Percentiles rank a stretch among this genome's conserved stretches.
Conservation (phyloP, 2,113 vertebrate species). For the Hydropotes inermis region DNA sequence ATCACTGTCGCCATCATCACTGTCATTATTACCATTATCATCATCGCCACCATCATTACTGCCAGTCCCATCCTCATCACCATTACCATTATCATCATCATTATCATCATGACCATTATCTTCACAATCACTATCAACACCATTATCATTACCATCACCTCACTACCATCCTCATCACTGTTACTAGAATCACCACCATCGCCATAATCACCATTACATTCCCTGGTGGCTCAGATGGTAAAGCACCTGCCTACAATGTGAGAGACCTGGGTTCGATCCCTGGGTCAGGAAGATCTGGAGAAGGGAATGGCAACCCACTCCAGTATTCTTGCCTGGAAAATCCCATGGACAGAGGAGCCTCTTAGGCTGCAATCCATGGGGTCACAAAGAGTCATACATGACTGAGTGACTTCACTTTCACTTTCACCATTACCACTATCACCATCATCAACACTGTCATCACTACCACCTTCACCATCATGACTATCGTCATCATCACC, state of each 20-base stretch:
- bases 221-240: background rate
- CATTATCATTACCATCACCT: background rate
- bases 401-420: background rate
- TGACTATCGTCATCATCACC: background rate
- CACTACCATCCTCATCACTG: accelerated
- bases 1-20: background rate
- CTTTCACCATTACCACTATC: too few species aligned
- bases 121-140: too few species aligned
- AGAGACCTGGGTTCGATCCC: accelerated
- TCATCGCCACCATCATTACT: background rate
- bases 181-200: accelerated
- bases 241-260: accelerated
- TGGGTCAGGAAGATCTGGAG: background rate
- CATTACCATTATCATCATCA: accelerated
- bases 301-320: background rate
- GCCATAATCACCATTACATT: background rate
- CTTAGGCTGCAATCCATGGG: background rate
- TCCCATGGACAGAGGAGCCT: background rate
- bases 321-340: background rate
- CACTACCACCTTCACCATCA: background rate
- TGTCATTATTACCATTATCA: too few species aligned
- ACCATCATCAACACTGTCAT: background rate
- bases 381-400: too few species aligned
- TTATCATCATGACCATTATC: background rate
- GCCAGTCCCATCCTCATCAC: accelerated